Evolutionary conservation across 2,797 vertebrate species (phyloP).

Genomic region (Enteromius argenteus): DNA sequence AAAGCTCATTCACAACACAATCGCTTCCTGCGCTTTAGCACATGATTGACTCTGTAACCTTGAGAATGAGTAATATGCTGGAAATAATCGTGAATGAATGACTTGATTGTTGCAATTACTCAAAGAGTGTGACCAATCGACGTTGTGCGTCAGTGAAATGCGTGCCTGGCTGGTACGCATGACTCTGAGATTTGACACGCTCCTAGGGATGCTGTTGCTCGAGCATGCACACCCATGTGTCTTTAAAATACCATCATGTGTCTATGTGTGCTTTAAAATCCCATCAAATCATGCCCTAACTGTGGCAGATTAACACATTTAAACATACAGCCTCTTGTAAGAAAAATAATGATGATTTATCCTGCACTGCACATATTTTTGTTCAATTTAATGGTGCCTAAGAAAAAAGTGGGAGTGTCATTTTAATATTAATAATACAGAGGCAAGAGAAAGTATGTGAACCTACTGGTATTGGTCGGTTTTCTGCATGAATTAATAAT

Average conservation of each 20-base stretch:
- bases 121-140: constrained; percentile 27
- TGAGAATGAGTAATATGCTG: constrained; percentile 35
- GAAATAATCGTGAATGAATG: constrained; percentile 45
- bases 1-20: not conserved
- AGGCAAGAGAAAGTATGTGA: not conserved
- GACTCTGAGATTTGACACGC: constrained; percentile 15
- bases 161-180: constrained; percentile 30
- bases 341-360: not conserved
- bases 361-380: not conserved
- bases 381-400: not conserved
- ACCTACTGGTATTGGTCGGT: not conserved
- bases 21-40: constrained; percentile 4
- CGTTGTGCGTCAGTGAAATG: constrained; percentile 33
- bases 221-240: constrained; percentile 4
- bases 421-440: no score
- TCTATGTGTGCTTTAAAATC: not conserved
- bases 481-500: not conserved
- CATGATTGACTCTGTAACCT: constrained; percentile 24
- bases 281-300: not conserved
- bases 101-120: constrained; percentile 42
- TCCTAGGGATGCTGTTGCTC: constrained; percentile 23
- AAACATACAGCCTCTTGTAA: not conserved
- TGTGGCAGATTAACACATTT: not conserved
- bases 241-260: not conserved
- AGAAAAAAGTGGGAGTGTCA: not conserved